A percentile compares a stretch with the other conserved stretches of the same genome.
Evolutionary conservation across 2,888 invertebrate species (phyloP).

Genomic region (Graphium colonna): DNA sequence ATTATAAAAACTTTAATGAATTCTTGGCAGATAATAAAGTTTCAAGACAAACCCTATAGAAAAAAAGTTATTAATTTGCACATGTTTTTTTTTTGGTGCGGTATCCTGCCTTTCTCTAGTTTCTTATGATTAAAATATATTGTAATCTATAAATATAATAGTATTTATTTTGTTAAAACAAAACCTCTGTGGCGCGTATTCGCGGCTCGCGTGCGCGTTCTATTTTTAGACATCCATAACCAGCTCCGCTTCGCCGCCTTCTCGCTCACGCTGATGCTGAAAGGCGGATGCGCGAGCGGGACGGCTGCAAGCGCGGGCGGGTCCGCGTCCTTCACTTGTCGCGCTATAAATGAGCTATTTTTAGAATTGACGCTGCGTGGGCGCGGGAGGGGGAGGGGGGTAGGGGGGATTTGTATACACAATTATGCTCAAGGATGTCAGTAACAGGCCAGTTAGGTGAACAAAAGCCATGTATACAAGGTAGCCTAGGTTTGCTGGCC

Average conservation of each 20-base stretch:
- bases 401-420: conserved; percentile 5
- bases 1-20: no score
- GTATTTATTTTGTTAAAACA: conserved; percentile 18
- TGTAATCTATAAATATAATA: not conserved
- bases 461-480: no score
- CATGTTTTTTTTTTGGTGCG: no score
- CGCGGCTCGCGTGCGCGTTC: conserved; percentile 60
- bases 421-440: not conserved
- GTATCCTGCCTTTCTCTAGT: no score
- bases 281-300: conserved; percentile 36
- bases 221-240: conserved; percentile 61
- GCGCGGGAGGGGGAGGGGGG: conserved; percentile 33
- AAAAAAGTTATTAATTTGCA: no score
- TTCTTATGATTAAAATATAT: no score
- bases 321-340: conserved; percentile 69
- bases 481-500: no score
- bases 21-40: no score
- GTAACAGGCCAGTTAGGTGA: not conserved
- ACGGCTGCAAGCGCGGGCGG: conserved; percentile 38
- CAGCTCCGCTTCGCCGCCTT: conserved; percentile 43
- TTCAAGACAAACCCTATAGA: no score
- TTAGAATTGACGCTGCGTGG: conserved; percentile 38
- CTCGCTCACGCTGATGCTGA: conserved; percentile 35
- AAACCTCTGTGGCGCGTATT: conserved; percentile 42
- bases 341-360: conserved; percentile 37